Percentiles rank a stretch among this genome's conserved stretches.
Conservation (phyloP, 2,113 vertebrate species). For the Asarcornis scutulata region DNA sequence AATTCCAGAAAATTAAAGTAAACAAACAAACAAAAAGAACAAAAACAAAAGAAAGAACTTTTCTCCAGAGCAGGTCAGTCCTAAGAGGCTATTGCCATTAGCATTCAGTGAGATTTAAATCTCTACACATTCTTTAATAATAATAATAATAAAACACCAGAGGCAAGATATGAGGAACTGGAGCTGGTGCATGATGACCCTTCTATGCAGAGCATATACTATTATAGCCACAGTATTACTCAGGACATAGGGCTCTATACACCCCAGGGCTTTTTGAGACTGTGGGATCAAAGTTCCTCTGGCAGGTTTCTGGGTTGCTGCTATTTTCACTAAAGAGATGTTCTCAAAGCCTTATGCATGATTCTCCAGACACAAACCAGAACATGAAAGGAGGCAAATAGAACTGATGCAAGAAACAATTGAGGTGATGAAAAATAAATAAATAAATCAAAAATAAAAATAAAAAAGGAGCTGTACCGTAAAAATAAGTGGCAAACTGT, state of each 20-base stretch:
- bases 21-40: neutral
- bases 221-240: neutral
- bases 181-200: neutral
- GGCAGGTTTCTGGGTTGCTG: neutral
- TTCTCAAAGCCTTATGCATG: neutral
- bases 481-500: neutral
- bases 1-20: neutral
- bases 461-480: neutral
- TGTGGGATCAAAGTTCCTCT: neutral
- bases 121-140: neutral
- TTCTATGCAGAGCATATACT: neutral
- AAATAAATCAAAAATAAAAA: neutral
- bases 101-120: neutral
- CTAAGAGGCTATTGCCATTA: neutral
- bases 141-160: neutral
- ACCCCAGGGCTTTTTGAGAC: neutral
- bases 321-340: neutral
- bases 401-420: neutral
- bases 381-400: neutral
- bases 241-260: neutral
- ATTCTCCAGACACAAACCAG: neutral
- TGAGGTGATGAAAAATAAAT: neutral
- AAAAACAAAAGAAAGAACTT: neutral
- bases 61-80: neutral
- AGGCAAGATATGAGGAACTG: neutral